Evolutionary conservation across 1,140 invertebrate species (phyloP), one percentile per base, ranked within the genome.

Genomic region (Neodiprion lecontei): DNA sequence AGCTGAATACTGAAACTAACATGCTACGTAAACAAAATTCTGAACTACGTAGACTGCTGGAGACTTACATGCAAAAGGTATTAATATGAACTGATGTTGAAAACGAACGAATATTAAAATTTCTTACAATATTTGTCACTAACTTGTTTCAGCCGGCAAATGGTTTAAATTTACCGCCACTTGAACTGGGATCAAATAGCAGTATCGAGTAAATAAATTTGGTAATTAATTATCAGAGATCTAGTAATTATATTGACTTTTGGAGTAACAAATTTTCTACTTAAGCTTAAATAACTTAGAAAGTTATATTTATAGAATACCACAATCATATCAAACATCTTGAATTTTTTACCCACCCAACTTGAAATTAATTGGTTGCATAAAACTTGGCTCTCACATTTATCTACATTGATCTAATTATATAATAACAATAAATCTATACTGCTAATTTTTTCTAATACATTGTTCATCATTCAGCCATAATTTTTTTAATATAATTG

Each of bases 1-100:
- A 86, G 69, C 83, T 91, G 28, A 88, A 88, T 69, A 77, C 68
- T 0, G 89, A 91, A 75, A 89, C 87, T 0, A 82, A 89, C 66
- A 84, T 82, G 50, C 73, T 91, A 17, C 86, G 85, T n/a, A 85
- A 81, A 74, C 91, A 91, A 81, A 92, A 92, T 81, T 74, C 80
- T 5, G 91, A 92, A 78, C 79, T 92, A 40, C 84, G 87, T 69
- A 86, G 87, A 76, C 82, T 91, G 21, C 79, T 91, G 23, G 80
- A 82, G 75, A 81, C 75, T 47, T 83, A 88, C 48, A 78, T 75
- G 11, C 12, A 67, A 12, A 75, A 81, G 76, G 83, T 84, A 80
- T 75, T 77, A 50, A 11, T 74, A 61, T 17, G 28, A 69, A 53
- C 61, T 70, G 70, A n/a, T 65, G 65, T 23, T 50, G 7, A 0